Percentiles rank a stretch among this genome's conserved stretches.
Conservation (phyloP, 2,797 vertebrate genomes). For the Spinus pinus region DNA sequence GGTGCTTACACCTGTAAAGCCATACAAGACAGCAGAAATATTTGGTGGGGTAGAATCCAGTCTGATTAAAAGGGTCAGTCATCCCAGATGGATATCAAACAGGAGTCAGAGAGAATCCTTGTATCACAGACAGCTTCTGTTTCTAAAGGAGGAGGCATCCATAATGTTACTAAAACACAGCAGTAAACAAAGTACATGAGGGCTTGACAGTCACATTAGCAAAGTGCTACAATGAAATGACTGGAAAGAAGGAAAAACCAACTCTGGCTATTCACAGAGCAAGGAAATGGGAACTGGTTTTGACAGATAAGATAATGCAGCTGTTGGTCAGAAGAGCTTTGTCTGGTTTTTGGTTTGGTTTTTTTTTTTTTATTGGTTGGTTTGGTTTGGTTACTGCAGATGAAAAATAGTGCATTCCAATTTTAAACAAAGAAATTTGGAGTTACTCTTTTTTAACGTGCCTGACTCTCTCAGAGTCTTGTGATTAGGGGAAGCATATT, state of each 20-base stretch:
- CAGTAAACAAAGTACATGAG: neutral
- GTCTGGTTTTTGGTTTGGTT: neutral
- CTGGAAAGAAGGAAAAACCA: neutral
- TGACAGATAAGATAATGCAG: conserved; percentile 17
- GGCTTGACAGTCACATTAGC: conserved; percentile 12
- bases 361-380: neutral
- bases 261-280: neutral
- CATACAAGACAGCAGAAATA: neutral
- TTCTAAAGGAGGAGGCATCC: conserved; percentile 1
- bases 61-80: neutral
- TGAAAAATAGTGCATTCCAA: neutral
- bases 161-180: conserved; percentile 10
- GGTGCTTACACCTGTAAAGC: neutral
- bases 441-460: neutral
- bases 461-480: neutral
- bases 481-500: conserved; percentile 29
- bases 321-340: conserved; percentile 11
- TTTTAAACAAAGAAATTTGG: neutral
- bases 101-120: neutral
- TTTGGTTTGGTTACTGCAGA: neutral
- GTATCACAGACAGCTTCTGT: neutral
- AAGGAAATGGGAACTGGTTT: neutral
- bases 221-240: neutral
- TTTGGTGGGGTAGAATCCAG: neutral
- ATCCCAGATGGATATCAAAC: neutral